Evolutionary conservation across 2,113 vertebrate genomes (phyloP).

Genomic region (Myotis lucifugus): DNA sequence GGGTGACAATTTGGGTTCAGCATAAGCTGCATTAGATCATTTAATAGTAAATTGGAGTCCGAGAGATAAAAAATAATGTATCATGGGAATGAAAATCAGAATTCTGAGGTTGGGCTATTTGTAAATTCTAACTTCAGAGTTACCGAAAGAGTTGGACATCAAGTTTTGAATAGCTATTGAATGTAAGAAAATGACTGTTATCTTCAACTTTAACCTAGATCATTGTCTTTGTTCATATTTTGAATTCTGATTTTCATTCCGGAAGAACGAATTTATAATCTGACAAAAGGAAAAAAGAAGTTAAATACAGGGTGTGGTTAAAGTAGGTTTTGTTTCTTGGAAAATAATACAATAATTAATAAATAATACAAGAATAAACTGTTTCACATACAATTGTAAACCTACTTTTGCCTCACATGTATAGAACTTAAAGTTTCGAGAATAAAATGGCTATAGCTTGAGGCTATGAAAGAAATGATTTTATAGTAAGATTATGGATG

Average conservation of each 20-base stretch:
- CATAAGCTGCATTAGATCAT: neutral
- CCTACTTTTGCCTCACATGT: neutral
- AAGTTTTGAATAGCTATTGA: slow-evolving; percentile 36
- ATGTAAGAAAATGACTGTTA: neutral
- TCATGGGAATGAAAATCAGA: neutral
- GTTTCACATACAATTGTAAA: neutral
- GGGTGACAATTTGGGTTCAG: neutral
- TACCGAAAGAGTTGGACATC: neutral
- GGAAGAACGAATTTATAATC: neutral
- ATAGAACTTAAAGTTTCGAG: neutral
- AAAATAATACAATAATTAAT: neutral
- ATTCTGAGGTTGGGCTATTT: slow-evolving; percentile 4
- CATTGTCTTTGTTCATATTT: slow-evolving; percentile 34
- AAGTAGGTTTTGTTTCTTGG: neutral
- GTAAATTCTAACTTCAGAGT: slow-evolving; percentile 45
- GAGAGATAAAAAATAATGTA: neutral
- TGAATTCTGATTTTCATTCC: slow-evolving; percentile 22
- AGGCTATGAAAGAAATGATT: neutral
- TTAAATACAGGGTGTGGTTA: neutral
- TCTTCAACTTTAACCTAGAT: neutral
- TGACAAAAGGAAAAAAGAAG: neutral
- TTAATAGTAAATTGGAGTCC: neutral
- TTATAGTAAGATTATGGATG: neutral
- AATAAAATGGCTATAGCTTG: neutral
- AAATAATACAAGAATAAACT: neutral